Percentiles rank a stretch among this genome's conserved stretches.
Conservation (phyloP, 2,797 vertebrate genomes). For the Mormyrops boulengeri region DNA sequence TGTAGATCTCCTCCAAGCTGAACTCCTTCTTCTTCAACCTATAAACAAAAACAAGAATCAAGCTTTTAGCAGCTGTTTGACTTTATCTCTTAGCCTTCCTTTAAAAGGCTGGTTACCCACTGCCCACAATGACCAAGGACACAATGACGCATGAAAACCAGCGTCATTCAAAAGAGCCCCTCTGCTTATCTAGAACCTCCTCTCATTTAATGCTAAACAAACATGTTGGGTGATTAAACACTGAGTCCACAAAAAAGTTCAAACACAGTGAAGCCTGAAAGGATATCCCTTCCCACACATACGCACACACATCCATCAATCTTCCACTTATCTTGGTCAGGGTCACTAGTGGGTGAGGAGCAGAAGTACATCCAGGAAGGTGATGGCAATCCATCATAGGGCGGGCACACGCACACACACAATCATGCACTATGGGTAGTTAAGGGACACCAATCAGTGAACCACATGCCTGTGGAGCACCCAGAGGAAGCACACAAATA, state of each 20-base stretch:
- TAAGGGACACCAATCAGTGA: neutral
- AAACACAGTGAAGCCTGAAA: neutral
- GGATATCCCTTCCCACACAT: neutral
- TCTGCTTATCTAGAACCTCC: neutral
- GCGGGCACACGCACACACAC: neutral
- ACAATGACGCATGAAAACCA: neutral
- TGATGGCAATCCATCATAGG: neutral
- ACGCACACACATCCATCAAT: neutral
- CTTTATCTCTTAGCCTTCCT: neutral
- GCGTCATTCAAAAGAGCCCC: neutral
- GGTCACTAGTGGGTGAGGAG: neutral
- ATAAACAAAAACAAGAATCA: neutral
- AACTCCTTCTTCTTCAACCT: slow-evolving; percentile 87
- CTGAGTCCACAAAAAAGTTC: neutral
- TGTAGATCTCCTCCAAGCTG: slow-evolving; percentile 88
- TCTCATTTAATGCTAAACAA: neutral
- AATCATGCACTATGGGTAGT: neutral
- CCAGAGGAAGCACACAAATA: neutral
- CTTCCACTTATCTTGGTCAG: neutral
- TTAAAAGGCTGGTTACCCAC: neutral
- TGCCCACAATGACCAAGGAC: neutral
- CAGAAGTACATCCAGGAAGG: neutral
- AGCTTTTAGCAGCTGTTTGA: neutral
- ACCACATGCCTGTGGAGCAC: neutral
- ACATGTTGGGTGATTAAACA: neutral